Percentiles rank a stretch among this genome's conserved stretches.
These are phyloP conservation scores for Cyphomyrus plagiostoma DNA, from an alignment of 2,113 vertebrate genomes.

Conservation along the genomic window DNA sequence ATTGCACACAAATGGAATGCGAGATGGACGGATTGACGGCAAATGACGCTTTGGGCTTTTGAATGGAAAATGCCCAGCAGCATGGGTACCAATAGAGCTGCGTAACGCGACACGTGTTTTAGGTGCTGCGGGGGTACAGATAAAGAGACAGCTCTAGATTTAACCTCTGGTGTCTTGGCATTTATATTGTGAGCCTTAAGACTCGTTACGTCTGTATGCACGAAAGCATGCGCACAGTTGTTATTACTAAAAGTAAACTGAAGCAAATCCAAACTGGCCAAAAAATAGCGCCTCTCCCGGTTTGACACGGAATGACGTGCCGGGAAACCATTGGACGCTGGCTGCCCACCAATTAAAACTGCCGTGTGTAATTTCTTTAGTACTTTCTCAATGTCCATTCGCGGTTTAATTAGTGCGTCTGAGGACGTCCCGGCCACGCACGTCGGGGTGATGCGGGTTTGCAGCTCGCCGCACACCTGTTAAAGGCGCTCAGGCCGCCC, in stretches of 20 bases:
- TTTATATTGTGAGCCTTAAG: not conserved
- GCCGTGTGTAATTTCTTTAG: constrained; percentile 3
- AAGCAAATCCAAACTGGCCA: not conserved
- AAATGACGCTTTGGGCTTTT: not conserved
- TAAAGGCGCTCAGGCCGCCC: not conserved
- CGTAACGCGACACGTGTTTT: not conserved
- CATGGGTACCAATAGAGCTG: not conserved
- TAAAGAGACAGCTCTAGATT: not conserved
- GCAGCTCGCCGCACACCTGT: not conserved
- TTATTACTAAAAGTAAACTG: not conserved
- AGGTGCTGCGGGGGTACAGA: not conserved
- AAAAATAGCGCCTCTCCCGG: not conserved
- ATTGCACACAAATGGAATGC: not conserved
- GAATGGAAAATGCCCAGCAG: not conserved
- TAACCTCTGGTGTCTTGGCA: not conserved
- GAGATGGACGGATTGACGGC: not conserved
- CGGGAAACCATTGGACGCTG: not conserved
- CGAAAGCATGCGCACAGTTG: not conserved
- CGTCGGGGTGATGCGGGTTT: not conserved
- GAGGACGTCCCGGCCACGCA: not conserved
- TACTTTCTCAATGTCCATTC: not conserved
- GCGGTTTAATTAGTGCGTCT: not conserved
- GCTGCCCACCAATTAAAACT: constrained; percentile 9
- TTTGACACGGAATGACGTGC: not conserved
- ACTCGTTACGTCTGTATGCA: not conserved